Evolutionary conservation across 2,888 invertebrate species (phyloP).

Genomic region (Thecophora atra): DNA sequence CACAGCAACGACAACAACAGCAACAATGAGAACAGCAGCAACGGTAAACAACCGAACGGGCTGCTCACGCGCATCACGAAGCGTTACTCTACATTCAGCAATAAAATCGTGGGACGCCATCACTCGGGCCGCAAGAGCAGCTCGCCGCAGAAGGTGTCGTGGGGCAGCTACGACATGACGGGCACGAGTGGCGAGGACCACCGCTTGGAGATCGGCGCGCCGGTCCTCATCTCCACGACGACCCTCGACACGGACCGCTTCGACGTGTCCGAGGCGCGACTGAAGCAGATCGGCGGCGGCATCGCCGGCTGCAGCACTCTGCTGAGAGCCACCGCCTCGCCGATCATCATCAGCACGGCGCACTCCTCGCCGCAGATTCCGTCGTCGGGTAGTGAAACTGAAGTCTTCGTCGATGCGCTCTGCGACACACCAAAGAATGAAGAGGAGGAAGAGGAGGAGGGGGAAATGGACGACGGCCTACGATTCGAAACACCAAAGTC

Average conservation of each 20-base stretch:
- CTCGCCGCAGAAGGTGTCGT: slow-evolving; percentile 57
- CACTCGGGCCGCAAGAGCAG: slow-evolving; percentile 53
- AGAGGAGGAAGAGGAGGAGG: slow-evolving; percentile 23
- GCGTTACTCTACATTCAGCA: slow-evolving; percentile 63
- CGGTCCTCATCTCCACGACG: slow-evolving; percentile 64
- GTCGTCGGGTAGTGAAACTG: slow-evolving; percentile 60
- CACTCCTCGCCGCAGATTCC: slow-evolving; percentile 47
- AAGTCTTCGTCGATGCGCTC: slow-evolving; percentile 61
- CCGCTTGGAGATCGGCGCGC: slow-evolving; percentile 64
- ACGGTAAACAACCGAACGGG: no score
- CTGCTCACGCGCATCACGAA: slow-evolving; percentile 61
- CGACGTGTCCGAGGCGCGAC: slow-evolving; percentile 57
- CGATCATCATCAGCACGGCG: slow-evolving; percentile 20
- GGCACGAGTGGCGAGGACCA: slow-evolving; percentile 63
- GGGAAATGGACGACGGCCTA: slow-evolving; percentile 29
- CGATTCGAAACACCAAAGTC: slow-evolving; percentile 42
- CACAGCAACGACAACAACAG: slow-evolving; percentile 34
- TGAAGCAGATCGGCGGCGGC: slow-evolving; percentile 59
- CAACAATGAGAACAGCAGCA: slow-evolving; percentile 44
- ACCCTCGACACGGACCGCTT: slow-evolving; percentile 62
- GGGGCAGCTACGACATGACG: slow-evolving; percentile 65
- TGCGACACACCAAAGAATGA: slow-evolving; percentile 52
- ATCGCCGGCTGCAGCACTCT: slow-evolving; percentile 47
- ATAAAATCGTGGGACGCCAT: slow-evolving; percentile 59
- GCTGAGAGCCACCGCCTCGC: slow-evolving; percentile 39